Percentiles rank a stretch among this genome's conserved stretches.
Evolutionary conservation across 2,797 vertebrate genomes (phyloP).

Genomic region (Philypnodon macrostomus): DNA sequence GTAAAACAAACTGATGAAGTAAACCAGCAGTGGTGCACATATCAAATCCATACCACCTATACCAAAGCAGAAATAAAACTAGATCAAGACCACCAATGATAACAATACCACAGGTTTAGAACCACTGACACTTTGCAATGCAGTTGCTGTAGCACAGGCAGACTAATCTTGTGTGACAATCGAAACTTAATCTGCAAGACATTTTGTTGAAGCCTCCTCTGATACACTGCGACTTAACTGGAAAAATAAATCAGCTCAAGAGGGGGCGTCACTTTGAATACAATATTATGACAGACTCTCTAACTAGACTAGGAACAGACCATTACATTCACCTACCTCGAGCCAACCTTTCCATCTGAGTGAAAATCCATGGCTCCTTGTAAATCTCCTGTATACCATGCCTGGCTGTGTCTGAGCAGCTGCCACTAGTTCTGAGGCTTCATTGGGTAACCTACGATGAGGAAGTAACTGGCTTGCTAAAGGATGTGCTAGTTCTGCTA

Average conservation of each 20-base stretch:
- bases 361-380: slow-evolving; percentile 82
- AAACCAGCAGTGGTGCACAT: too few relatives aligned
- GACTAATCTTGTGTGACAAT: slow-evolving; percentile 34
- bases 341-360: slow-evolving; percentile 75
- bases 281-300: slow-evolving; percentile 38
- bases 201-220: slow-evolving; percentile 7
- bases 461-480: slow-evolving; percentile 56
- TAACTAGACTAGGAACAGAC: slow-evolving; percentile 21
- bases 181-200: slow-evolving; percentile 32
- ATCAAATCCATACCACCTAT: too few relatives aligned
- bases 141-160: slow-evolving; percentile 12
- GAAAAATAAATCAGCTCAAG: slow-evolving; percentile 34
- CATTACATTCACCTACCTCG: slow-evolving; percentile 80
- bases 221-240: slow-evolving; percentile 32
- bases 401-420: slow-evolving; percentile 41
- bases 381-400: slow-evolving; percentile 84
- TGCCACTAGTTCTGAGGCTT: slow-evolving; percentile 31
- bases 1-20: too few relatives aligned
- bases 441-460: slow-evolving; percentile 51
- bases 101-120: too few relatives aligned
- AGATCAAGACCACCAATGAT: too few relatives aligned
- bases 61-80: too few relatives aligned
- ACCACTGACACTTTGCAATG: too few relatives aligned
- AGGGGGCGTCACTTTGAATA: slow-evolving; percentile 31
- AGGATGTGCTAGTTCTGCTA: slow-evolving; percentile 66